Percentiles rank a stretch among this genome's conserved stretches.
phyloP scores from a whole-genome alignment of 2,113 vertebrate genomes.

The Lasiurus borealis region DNA sequence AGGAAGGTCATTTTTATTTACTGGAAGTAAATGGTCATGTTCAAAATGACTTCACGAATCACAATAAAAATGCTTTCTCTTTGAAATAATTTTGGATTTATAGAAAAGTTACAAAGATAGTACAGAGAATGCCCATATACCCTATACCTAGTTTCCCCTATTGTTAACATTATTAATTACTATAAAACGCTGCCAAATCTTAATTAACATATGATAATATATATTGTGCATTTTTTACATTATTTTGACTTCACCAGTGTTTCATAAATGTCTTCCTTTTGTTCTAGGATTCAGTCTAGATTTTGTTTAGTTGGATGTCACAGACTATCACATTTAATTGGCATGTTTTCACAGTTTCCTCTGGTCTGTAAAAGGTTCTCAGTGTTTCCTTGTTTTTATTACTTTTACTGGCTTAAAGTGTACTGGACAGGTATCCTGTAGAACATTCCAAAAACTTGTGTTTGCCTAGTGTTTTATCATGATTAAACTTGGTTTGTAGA shows the following conservation, averaged over 20 bases:
- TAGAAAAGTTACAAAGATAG: neutral
- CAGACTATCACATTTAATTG: neutral
- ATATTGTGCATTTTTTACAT: neutral
- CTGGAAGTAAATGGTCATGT: neutral
- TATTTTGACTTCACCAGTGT: neutral
- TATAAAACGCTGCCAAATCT: neutral
- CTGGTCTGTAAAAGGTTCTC: neutral
- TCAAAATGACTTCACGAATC: neutral
- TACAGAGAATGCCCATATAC: neutral
- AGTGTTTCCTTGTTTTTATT: neutral
- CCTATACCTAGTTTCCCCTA: neutral
- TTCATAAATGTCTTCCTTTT: neutral
- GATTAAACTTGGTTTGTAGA: neutral
- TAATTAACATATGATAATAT: neutral
- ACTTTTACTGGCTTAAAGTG: neutral
- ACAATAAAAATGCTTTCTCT: neutral
- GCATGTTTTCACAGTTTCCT: neutral
- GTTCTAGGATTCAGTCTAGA: neutral
- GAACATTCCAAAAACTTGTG: neutral
- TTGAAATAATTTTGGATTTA: neutral
- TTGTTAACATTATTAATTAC: neutral
- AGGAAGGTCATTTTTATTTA: slow-evolving; percentile 21
- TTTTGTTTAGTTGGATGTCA: neutral
- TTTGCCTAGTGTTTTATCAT: neutral
- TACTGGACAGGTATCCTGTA: neutral